phyloP scores from a whole-genome alignment of 2,888 invertebrate species.

The Argyresthia goedartella region DNA sequence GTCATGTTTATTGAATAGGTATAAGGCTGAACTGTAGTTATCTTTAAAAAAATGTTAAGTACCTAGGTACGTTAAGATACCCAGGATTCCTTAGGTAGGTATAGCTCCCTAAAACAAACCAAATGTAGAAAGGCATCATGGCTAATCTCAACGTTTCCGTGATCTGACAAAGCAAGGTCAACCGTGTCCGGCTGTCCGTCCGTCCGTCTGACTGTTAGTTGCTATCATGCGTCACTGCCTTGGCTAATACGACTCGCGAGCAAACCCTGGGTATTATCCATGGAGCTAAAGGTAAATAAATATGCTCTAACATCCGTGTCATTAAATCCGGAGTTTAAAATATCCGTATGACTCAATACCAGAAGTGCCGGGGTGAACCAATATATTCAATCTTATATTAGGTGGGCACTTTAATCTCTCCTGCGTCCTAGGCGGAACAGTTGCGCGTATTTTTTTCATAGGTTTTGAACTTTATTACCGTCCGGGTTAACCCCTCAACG shows the following conservation, averaged over 20 bases:
- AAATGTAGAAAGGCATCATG: too few species aligned
- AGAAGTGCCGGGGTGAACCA: too few species aligned
- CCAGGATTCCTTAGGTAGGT: not conserved
- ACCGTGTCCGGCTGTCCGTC: constrained; percentile 29
- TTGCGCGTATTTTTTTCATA: not conserved
- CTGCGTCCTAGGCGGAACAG: not conserved
- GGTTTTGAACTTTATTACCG: too few species aligned
- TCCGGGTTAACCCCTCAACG: too few species aligned
- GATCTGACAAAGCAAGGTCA: constrained; percentile 30
- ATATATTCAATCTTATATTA: not conserved
- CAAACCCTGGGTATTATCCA: not conserved
- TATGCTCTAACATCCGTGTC: not conserved
- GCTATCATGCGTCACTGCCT: constrained; percentile 16
- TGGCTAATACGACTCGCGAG: not conserved
- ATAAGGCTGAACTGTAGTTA: too few species aligned
- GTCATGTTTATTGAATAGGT: too few species aligned
- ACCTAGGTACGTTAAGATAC: not conserved
- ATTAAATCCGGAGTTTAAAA: not conserved
- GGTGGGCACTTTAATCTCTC: not conserved
- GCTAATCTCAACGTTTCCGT: too few species aligned
- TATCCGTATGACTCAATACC: too few species aligned
- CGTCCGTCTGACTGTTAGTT: constrained; percentile 14
- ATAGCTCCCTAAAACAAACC: not conserved
- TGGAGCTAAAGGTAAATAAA: not conserved
- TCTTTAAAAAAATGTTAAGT: too few species aligned